A percentile compares a stretch with the other conserved stretches of the same genome.
Evolutionary conservation across 1,140 invertebrate genomes (phyloP).

Genomic region (Sweltsa coloradensis): DNA sequence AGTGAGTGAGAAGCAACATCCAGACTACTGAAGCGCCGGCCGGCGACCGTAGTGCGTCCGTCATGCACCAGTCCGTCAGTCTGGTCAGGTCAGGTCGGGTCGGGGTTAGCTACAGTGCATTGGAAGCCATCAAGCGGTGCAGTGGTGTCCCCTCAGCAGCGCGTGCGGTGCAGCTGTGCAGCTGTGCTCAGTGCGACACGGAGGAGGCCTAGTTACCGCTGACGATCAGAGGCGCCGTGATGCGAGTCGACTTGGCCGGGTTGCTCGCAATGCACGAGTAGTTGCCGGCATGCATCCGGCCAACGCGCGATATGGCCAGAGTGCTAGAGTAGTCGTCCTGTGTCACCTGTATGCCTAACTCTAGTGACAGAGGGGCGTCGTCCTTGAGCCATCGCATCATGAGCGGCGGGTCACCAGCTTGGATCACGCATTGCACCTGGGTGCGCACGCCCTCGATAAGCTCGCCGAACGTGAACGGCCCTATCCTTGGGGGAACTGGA

Average conservation of each 20-base stretch:
- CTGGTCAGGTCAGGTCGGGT: no score
- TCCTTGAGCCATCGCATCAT: constrained; percentile 35
- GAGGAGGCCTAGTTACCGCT: constrained; percentile 29
- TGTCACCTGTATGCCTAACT: constrained; percentile 19
- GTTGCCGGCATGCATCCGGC: constrained; percentile 28
- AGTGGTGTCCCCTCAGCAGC: not conserved
- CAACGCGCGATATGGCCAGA: constrained; percentile 24
- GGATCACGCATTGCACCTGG: constrained; percentile 38
- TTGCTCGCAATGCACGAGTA: constrained; percentile 32
- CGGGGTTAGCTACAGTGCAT: no score
- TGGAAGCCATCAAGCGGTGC: constrained; percentile 12
- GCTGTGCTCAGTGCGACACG: not conserved
- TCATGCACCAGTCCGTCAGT: no score
- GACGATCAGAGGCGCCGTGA: constrained; percentile 31
- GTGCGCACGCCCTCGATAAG: constrained; percentile 37
- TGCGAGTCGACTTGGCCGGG: constrained; percentile 27
- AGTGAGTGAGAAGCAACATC: no score
- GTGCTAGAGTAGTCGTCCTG: constrained; percentile 23
- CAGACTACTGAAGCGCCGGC: no score
- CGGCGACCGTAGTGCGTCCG: no score
- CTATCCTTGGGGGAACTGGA: constrained; percentile 35
- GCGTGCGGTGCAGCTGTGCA: constrained; percentile 4
- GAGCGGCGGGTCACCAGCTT: constrained; percentile 31
- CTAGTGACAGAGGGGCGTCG: constrained; percentile 17
- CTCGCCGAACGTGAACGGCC: constrained; percentile 25